Base-by-base conservation (phyloP, 2,113 vertebrate genomes). In the Dicrurus megarhynchus region DNA sequence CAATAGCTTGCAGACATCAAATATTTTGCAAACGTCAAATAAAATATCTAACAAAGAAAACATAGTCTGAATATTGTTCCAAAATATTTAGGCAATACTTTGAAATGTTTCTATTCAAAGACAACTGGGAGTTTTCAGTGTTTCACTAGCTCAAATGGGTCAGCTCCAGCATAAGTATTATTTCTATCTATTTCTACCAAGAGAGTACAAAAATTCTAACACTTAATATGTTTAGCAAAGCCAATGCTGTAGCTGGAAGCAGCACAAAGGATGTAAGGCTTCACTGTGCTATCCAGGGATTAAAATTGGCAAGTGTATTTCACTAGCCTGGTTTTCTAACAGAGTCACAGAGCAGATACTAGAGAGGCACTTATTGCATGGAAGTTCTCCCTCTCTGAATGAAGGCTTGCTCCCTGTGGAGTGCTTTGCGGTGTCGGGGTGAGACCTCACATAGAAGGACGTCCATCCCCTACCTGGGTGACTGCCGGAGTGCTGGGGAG, bases 201-300 rank as follows among this genome's bases (percentile, higher is more conserved):
- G 41, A 90, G 47, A 94, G 27, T 56, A 93, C 28, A 94, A 90
- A 86, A 86, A 74, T 68, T 86, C 68, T 84, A 90, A 47, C 79
- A 89, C 71, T 93, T 95, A 86, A 92, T 95, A 92, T 30, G 60
- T 96, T 91, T 94, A 94, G 78, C 39, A 70, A 95, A 93, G 47
- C 59, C 60, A 90, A n/a, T 89, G 56, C 90, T 89, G 44, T 59
- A 74, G 52, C 93, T 96, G 93, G 85, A 94, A 89, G 60, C 56
- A 64, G 56, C 92, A 95, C 76, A 97, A 93, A 96, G 64, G 90
- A 95, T 49, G 27, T 67, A 75, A 86, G 28, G 23, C 37, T 94
- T 94, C 23, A 28, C 69, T 55, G 13, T 60, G 41, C 64, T 92
- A 19, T 68, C 64, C 4, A 1, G 64, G 83, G 80, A 90, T 90